Evolutionary conservation across 2,797 vertebrate genomes (phyloP).

Genomic region (Tenualosa ilisha): DNA sequence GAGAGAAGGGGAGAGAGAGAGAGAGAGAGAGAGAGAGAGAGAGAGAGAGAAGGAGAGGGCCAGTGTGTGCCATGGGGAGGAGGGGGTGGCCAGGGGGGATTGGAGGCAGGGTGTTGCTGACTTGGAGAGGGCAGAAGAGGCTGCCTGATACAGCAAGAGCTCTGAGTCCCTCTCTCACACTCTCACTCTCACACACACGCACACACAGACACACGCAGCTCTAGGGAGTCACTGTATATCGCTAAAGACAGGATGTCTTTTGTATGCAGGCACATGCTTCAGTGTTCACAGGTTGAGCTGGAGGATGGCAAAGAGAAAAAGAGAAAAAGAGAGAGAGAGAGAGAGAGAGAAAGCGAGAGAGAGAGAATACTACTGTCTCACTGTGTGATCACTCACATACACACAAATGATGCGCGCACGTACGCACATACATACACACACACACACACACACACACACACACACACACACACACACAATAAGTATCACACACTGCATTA

Average conservation of each 20-base stretch:
- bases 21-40: neutral
- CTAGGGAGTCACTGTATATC: too few relatives aligned
- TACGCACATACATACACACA: too few relatives aligned
- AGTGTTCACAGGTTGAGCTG: too few relatives aligned
- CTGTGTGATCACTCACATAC: too few relatives aligned
- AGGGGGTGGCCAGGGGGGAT: neutral
- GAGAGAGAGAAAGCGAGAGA: neutral
- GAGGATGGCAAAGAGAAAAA: neutral
- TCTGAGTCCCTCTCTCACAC: neutral
- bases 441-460: neutral
- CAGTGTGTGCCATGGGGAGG: too few relatives aligned
- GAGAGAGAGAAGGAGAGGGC: neutral
- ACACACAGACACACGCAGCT: neutral
- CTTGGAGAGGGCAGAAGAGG: neutral
- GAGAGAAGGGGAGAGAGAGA: neutral
- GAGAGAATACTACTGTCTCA: neutral
- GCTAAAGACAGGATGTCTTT: neutral
- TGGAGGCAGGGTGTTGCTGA: neutral
- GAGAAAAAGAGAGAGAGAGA: neutral
- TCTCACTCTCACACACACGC: neutral
- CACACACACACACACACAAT: neutral
- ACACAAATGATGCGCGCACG: too few relatives aligned
- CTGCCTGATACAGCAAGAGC: neutral
- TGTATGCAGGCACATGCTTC: neutral
- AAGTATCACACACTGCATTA: neutral